Percentiles rank a stretch among this genome's conserved stretches.
phyloP scores from a whole-genome alignment of 2,888 invertebrate genomes.

The Ophion obscuratus region DNA sequence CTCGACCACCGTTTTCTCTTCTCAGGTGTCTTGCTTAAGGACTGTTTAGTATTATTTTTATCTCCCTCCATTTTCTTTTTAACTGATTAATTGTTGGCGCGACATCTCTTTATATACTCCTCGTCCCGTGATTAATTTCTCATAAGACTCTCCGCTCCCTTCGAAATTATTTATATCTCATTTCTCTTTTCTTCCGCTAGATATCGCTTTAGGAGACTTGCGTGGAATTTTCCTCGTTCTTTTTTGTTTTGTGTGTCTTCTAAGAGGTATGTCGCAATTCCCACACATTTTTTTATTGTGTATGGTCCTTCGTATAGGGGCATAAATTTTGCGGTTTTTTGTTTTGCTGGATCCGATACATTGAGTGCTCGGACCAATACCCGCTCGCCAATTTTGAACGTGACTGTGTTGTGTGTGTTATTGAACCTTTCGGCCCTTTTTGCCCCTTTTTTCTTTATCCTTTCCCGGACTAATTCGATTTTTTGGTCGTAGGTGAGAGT shows the following conservation, averaged over 20 bases:
- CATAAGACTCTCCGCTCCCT: too few relatives aligned
- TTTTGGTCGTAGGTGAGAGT: not conserved
- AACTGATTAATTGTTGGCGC: too few relatives aligned
- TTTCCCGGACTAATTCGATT: not conserved
- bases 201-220: not conserved
- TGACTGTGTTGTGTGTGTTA: not conserved
- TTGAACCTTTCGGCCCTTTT: conserved; percentile 13
- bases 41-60: too few relatives aligned
- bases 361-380: not conserved
- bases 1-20: too few relatives aligned
- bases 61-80: too few relatives aligned
- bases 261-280: conserved; percentile 1
- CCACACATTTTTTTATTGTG: conserved; percentile 11
- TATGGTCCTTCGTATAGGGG: not conserved
- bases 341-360: conserved; percentile 4
- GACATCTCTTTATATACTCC: too few relatives aligned
- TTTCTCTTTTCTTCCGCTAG: not conserved
- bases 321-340: not conserved
- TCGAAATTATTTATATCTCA: not conserved
- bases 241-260: not conserved
- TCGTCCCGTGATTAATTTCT: not conserved
- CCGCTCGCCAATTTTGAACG: not conserved
- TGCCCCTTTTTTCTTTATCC: not conserved
- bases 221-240: conserved; percentile 42
- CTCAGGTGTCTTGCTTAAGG: too few relatives aligned